These are phyloP conservation scores for Serinus canaria DNA, from an alignment of 2,113 vertebrate genomes.

Conservation along the genomic window DNA sequence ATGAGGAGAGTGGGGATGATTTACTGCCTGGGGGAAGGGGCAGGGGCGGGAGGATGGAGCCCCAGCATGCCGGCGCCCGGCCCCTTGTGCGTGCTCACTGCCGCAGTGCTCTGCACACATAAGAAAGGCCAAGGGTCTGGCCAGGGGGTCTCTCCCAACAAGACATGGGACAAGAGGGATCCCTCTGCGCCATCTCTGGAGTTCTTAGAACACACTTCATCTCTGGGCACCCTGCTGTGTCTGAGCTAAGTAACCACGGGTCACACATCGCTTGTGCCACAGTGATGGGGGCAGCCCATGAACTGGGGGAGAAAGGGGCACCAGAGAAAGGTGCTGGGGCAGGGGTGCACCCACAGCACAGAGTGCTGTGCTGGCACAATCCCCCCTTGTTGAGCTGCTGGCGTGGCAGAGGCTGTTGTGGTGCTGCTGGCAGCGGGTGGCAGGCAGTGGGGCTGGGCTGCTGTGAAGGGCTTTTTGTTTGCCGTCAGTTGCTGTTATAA, in stretches of 20 bases:
- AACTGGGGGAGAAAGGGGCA: not conserved
- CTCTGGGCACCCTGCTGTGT: accelerated
- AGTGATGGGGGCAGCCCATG: not conserved
- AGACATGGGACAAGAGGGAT: not conserved
- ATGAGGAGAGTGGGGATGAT: slow-evolving; percentile 49
- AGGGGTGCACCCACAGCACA: not conserved
- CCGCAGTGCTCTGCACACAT: accelerated
- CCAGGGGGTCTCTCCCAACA: not conserved
- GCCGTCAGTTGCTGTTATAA: slow-evolving; percentile 55
- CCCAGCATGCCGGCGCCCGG: not conserved
- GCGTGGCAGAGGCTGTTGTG: not conserved
- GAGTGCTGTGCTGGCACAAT: not conserved
- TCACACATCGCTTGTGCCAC: accelerated
- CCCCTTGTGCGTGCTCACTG: not conserved
- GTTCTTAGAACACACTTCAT: not conserved
- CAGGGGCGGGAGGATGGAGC: slow-evolving; percentile 16
- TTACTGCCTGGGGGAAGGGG: slow-evolving; percentile 51
- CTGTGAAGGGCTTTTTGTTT: slow-evolving; percentile 68
- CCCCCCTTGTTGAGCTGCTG: not conserved
- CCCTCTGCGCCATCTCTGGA: too few species aligned
- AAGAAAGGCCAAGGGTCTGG: not conserved
- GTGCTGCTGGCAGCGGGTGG: slow-evolving; percentile 17
- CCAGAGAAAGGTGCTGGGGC: not conserved
- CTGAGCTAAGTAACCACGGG: not conserved
- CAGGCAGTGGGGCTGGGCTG: not conserved